Base-by-base conservation (phyloP, 1,140 invertebrate species). In the Lepidurus packardi region DNA sequence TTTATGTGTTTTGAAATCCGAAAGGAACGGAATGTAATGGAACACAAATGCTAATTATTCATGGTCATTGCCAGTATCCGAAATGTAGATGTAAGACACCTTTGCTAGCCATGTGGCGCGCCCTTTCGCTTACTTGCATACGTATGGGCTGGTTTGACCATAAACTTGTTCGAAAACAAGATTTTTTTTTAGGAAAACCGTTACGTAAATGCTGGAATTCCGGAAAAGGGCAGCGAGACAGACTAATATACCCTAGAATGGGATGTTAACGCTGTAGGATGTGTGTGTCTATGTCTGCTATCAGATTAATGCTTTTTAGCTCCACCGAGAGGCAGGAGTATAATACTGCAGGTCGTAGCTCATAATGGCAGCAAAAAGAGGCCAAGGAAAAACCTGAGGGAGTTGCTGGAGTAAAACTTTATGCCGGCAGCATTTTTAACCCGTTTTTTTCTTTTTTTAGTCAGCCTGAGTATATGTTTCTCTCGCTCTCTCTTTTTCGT, bases 351-450 rank as follows among this genome's bases (percentile, higher is more conserved):
- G 53, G 53, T 65, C 53, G 53, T 65, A 65, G 53, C 53, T 65
- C 53, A 21, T 65, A 65, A 65, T 21, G 53, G 21, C 53, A 65
- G 53, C 53, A 65, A 65, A 65, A 65, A 65, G 53, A 65, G 53
- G 53, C 53, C 53, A 65, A 65, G 53, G 53, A 65, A 65, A 65
- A 65, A 65, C 53, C 53, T 65, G 53, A 65, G 53, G 53, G 53
- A 65, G 53, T 65, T 65, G 53, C n/a, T 65, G 53, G 53, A 65
- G 53, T 65, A 65, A 65, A 65, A 65, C 53, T 21, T 65, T 16
- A 65, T 65, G 53, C 53, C 53, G 53, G 53, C 53, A 65, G 53
- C 53, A n/a, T 65, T 65, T 65, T 65, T 21, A 65, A 65, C 53
- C 53, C 53, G 53, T 65, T 65, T 65, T 65, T 65, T 4, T 34